Percentiles rank a stretch among this genome's conserved stretches.
Conservation (phyloP, 2,113 vertebrate genomes). For the Echinops telfairi region DNA sequence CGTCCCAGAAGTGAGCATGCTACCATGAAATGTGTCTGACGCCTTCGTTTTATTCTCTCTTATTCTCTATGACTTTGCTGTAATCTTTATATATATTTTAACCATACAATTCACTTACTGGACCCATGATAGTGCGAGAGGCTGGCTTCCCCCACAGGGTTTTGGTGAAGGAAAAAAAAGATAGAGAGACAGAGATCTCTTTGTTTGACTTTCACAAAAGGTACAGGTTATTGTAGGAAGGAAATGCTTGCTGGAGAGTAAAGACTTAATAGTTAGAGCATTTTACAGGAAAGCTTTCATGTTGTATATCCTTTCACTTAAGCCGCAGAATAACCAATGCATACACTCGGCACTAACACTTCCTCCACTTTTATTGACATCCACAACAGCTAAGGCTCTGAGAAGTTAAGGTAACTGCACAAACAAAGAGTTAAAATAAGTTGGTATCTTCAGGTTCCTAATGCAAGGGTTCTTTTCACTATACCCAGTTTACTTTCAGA, state of each 20-base stretch:
- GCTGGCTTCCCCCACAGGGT: background rate
- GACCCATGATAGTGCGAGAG: too few relatives aligned
- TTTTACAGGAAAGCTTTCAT: conserved; percentile 16
- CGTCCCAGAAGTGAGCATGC: too few relatives aligned
- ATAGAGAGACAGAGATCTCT: background rate
- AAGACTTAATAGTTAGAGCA: background rate
- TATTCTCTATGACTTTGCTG: too few relatives aligned
- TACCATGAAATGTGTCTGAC: too few relatives aligned
- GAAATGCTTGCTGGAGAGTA: background rate
- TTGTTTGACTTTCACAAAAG: conserved; percentile 55
- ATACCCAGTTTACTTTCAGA: background rate
- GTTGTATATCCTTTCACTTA: conserved; percentile 33
- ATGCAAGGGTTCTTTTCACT: background rate
- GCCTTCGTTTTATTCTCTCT: too few relatives aligned
- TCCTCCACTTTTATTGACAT: background rate
- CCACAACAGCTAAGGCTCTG: conserved; percentile 7
- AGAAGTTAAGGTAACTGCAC: conserved; percentile 28
- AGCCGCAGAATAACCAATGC: conserved; percentile 21
- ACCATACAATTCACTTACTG: too few relatives aligned
- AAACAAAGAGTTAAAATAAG: background rate
- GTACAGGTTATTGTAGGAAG: conserved; percentile 17
- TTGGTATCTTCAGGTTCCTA: background rate
- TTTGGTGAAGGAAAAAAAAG: background rate
- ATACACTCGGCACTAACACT: background rate
- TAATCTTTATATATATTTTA: too few relatives aligned